These are phyloP conservation scores for Pangasius macronema DNA, from an alignment of 2,797 vertebrate genomes.

Conservation along the genomic window DNA sequence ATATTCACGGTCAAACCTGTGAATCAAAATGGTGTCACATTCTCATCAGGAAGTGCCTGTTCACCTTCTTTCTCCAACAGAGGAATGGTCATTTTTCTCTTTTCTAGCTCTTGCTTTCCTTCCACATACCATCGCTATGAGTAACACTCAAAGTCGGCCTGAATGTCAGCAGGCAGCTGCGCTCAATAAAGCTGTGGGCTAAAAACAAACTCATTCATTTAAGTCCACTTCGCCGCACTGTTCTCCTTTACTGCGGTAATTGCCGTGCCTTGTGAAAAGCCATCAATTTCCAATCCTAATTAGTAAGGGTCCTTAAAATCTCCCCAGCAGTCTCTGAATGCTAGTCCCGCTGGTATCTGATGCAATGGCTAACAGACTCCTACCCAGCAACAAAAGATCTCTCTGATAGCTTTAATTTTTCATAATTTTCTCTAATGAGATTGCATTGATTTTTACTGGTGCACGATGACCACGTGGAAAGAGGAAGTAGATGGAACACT, in stretches of 20 bases:
- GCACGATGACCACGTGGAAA: conserved; percentile 66
- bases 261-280: conserved; percentile 88
- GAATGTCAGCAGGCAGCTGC: conserved; percentile 53
- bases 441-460: conserved; percentile 85
- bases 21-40: conserved; percentile 42
- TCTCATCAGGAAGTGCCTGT: conserved; percentile 23
- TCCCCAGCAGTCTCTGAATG: conserved; percentile 85
- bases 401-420: conserved; percentile 84
- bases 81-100: conserved; percentile 44
- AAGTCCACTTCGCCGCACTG: conserved; percentile 54
- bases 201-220: conserved; percentile 57
- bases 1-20: conserved; percentile 32
- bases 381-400: conserved; percentile 85
- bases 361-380: conserved; percentile 81
- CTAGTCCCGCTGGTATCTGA: conserved; percentile 79
- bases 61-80: conserved; percentile 30
- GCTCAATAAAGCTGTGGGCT: conserved; percentile 38
- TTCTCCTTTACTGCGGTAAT: conserved; percentile 75
- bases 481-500: conserved; percentile 55
- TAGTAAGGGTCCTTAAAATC: conserved; percentile 90
- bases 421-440: conserved; percentile 88
- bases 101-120: conserved; percentile 33
- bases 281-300: conserved; percentile 92
- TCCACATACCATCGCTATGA: conserved; percentile 50
- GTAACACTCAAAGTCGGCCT: conserved; percentile 46